Base-by-base conservation (phyloP, 2,113 vertebrate genomes). In the Suricata suricatta region DNA sequence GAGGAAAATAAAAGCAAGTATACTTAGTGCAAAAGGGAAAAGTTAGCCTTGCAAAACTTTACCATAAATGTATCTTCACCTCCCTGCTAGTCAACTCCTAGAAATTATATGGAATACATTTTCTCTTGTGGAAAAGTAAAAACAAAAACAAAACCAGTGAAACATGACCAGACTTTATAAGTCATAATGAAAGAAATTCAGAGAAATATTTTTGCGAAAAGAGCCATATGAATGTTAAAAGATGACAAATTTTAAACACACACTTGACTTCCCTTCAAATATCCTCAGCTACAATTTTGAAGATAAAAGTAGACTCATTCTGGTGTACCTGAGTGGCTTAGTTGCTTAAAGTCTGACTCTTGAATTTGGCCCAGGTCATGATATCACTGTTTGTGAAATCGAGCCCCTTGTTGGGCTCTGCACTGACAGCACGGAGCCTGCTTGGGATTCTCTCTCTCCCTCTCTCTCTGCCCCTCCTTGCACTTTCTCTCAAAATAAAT, bases 131-230 rank as follows among this genome's bases (percentile, higher is more conserved):
- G 63, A 60, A 41, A 64, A 64, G 68, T 57, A 9, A 68, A 57
- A 77, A 47, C 23, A 57, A 35, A 83, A 25, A 83, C 21, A 14
- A 31, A 12, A 74, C 35, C 71, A 74, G 71, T 38, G 25, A 85
- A 92, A 72, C 60, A 93, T 82, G 50, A 86, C 54, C 63, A 84
- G 91, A 69, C 52, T 86, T 96, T 60, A 41, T 63, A 94, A 97
- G 69, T 82, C 47, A 74, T 35, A 72, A 79, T 33, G 25, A 83
- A 90, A 44, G 41, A 38, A 38, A 4, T 54, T 69, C 69, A 85
- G 21, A 94, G 47, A 85, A 95, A 50, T 71, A 81, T 69, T 88
- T 93, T 79, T 96, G 92, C 44, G 72, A 88, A 88, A 90, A 74
- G 80, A 94, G 35, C 47, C 64, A 87, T 64, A 69, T 41, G 60